These are phyloP conservation scores for Neopelma chrysocephalum DNA, from an alignment of 2,797 vertebrate species.

Conservation along the genomic window DNA sequence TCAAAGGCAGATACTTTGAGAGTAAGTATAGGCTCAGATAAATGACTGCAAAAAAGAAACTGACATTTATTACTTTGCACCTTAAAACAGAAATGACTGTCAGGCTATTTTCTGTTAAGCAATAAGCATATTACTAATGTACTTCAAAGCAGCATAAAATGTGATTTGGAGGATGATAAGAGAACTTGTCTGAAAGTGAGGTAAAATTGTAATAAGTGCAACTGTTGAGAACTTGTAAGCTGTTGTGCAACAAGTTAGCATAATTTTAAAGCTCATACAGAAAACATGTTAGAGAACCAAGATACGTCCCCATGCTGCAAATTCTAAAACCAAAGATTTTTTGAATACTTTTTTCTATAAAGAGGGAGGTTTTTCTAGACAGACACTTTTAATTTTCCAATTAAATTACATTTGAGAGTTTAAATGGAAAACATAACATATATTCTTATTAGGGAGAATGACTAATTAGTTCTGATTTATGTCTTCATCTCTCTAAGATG, in stretches of 20 bases:
- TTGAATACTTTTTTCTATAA: not conserved
- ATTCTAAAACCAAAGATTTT: not conserved
- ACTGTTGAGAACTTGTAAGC: conserved; percentile 53
- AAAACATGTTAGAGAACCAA: conserved; percentile 1
- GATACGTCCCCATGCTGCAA: not conserved
- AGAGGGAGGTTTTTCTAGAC: not conserved
- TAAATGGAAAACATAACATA: conserved; percentile 8
- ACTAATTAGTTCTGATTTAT: conserved; percentile 35
- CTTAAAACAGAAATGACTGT: conserved; percentile 40
- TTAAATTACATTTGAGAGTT: not conserved
- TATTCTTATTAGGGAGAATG: conserved; percentile 21
- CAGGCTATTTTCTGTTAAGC: conserved; percentile 56
- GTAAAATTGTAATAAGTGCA: conserved; percentile 50
- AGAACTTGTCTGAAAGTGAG: conserved; percentile 51
- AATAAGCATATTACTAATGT: conserved; percentile 48
- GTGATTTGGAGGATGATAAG: conserved; percentile 69
- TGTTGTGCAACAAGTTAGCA: conserved; percentile 58
- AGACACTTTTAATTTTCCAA: conserved; percentile 1
- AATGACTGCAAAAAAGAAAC: conserved; percentile 25
- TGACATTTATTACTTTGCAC: conserved; percentile 58
- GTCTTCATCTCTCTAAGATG: conserved; percentile 10
- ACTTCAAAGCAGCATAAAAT: conserved; percentile 70
- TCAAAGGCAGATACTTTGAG: not conserved
- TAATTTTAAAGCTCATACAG: conserved; percentile 35
- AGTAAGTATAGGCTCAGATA: conserved; percentile 17